Base-by-base conservation (phyloP, 2,888 invertebrate genomes). In the Limnephilus rhombicus region DNA sequence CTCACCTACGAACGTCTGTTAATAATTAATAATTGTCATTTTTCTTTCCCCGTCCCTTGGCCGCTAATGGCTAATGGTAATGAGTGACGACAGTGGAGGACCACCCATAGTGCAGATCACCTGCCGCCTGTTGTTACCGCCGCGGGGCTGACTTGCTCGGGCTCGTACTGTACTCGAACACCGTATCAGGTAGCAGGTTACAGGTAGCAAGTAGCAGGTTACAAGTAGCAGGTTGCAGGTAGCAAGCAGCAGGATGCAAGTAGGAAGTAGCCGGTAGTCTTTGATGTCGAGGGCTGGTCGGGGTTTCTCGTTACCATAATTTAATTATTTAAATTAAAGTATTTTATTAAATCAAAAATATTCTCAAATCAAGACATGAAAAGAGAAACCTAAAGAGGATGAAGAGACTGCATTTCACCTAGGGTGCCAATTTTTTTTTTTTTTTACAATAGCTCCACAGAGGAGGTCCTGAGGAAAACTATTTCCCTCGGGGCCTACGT, bases 41-140 rank as follows among this genome's bases (percentile, higher is more conserved):
- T 68, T 49, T 68, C 68, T 12, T 87, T 49, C 53, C 18, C 53
- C 53, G 68, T 68, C 68, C 68, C 68, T n/a, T 9, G 68, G 68
- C 68, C 24, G 18, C 18, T 18, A 53, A 18, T 53, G 53, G 68
- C 68, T 49, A 89, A 82, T 82, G 31, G 49, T 88, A 92, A 90
- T 92, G 90, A 92, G 81, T 92, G 88, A 92, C 90, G 90, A 90
- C 86, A 90, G 83, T 80, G 15, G 81, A 24, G 90, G 92, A 90
- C 92, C 92, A 92, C 92, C 92, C 92, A 92, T 68, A 53, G 82
- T n/a, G 90, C 15, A 31, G 80, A 87, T 87, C 88, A 80, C 86
- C 41, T 85, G 85, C 45, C 86, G 31, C 88, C 86, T 86, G 86
- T 86, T 45, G 86, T 29, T 89, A n/a, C 37, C 88, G 88, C 88